Conservation (phyloP, 2,888 invertebrate genomes). For the Drosophila ustulata region DNA sequence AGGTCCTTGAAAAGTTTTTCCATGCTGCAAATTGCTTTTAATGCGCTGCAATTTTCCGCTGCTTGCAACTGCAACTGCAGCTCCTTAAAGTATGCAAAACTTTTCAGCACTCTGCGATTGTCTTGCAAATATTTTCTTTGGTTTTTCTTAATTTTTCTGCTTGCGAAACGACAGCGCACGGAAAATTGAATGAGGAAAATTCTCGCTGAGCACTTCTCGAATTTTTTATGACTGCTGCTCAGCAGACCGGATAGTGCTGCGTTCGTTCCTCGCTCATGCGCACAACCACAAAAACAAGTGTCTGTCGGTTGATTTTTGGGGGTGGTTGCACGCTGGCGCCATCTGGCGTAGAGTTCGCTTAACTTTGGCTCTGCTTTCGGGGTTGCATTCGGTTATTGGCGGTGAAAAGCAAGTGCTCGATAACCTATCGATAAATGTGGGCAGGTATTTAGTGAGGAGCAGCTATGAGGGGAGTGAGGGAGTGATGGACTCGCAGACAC, state of each 20-base stretch:
- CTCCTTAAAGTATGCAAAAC: slow-evolving; percentile 61
- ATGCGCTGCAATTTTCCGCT: not conserved
- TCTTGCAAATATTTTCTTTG: slow-evolving; percentile 13
- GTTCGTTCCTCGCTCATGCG: slow-evolving; percentile 49
- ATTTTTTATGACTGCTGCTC: slow-evolving; percentile 21
- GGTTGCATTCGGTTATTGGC: not conserved
- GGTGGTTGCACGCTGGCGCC: slow-evolving; percentile 55
- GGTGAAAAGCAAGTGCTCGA: not conserved
- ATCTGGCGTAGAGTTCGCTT: slow-evolving; percentile 34
- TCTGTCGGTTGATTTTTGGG: slow-evolving; percentile 21
- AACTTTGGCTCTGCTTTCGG: not conserved
- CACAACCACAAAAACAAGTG: slow-evolving; percentile 63
- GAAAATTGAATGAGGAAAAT: slow-evolving; percentile 74
- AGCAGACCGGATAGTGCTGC: slow-evolving; percentile 36
- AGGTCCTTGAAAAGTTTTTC: slow-evolving; percentile 72
- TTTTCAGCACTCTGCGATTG: slow-evolving; percentile 23
- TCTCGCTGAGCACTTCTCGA: slow-evolving; percentile 46
- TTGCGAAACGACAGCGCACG: slow-evolving; percentile 62
- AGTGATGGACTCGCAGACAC: not conserved
- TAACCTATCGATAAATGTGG: slow-evolving; percentile 9
- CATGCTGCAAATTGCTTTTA: slow-evolving; percentile 29
- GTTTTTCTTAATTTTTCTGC: slow-evolving; percentile 40
- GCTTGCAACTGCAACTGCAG: slow-evolving; percentile 10
- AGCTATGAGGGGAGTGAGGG: not conserved
- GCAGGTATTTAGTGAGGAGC: not conserved